phyloP scores from a whole-genome alignment of 1,140 invertebrate species.

The Drosophila nasuta region DNA sequence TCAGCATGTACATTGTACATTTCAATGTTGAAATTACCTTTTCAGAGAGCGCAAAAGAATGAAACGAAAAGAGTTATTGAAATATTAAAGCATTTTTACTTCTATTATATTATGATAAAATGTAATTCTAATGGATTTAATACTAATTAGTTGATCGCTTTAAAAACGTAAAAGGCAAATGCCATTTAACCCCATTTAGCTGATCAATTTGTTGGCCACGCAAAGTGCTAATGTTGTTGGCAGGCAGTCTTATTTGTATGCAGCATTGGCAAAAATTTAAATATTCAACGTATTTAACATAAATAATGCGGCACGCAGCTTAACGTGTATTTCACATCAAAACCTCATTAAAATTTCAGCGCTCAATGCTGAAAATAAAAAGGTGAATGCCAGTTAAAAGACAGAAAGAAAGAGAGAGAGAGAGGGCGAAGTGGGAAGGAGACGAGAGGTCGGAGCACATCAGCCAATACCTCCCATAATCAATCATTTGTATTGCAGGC shows the following conservation, averaged over 20 bases:
- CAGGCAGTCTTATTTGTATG: constrained; percentile 16
- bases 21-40: neutral
- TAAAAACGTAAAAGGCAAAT: neutral
- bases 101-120: neutral
- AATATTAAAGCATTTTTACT: neutral
- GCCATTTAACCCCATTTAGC: constrained; percentile 1
- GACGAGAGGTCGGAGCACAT: neutral
- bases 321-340: constrained; percentile 60
- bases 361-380: constrained; percentile 45
- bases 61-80: neutral
- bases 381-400: neutral
- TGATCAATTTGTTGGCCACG: constrained; percentile 20
- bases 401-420: neutral
- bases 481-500: constrained; percentile 56
- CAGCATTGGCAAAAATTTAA: constrained; percentile 29
- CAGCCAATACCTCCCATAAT: constrained; percentile 46
- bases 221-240: constrained; percentile 3
- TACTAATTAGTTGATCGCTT: constrained; percentile 22
- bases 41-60: neutral
- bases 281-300: constrained; percentile 65
- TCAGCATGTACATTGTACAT: neutral
- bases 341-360: constrained; percentile 69
- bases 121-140: neutral
- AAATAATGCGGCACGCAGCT: constrained; percentile 64
- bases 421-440: neutral